A percentile compares a stretch with the other conserved stretches of the same genome.
Evolutionary conservation across 2,113 vertebrate species (phyloP).

Genomic region (Alectura lathami): DNA sequence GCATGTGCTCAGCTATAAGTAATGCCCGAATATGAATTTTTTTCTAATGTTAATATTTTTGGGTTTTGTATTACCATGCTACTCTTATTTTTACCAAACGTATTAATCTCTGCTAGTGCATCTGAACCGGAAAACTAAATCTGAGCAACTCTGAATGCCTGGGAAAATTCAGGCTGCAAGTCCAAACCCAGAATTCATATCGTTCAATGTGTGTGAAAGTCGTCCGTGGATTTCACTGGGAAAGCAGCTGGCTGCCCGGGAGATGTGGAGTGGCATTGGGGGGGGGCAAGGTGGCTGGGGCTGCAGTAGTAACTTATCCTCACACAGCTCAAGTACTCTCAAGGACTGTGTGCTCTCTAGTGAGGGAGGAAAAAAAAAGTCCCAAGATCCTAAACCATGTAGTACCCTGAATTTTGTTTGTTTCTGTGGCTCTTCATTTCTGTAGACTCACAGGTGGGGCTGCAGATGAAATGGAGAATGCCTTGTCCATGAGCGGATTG

Average conservation of each 20-base stretch:
- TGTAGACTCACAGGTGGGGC: neutral
- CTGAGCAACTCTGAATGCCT: neutral
- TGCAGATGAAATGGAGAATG: neutral
- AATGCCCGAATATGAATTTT: neutral
- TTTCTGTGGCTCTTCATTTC: neutral
- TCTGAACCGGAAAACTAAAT: neutral
- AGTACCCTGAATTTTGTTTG: too few relatives aligned
- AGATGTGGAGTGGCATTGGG: neutral
- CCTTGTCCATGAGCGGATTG: neutral
- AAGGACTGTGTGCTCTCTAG: neutral
- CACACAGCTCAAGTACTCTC: neutral
- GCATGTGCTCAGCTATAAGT: neutral
- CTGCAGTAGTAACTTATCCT: neutral
- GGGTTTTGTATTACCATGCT: neutral
- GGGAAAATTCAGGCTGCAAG: neutral
- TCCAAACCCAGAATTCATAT: neutral
- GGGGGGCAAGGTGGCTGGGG: neutral
- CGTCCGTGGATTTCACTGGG: neutral
- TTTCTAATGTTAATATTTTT: neutral
- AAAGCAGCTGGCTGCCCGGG: neutral
- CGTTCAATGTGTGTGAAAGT: neutral
- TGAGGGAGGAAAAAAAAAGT: neutral
- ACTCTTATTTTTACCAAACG: neutral
- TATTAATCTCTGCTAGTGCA: neutral
- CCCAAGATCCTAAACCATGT: neutral